Evolutionary conservation across 2,797 vertebrate species (phyloP).

Genomic region (Molossus alvarezi): DNA sequence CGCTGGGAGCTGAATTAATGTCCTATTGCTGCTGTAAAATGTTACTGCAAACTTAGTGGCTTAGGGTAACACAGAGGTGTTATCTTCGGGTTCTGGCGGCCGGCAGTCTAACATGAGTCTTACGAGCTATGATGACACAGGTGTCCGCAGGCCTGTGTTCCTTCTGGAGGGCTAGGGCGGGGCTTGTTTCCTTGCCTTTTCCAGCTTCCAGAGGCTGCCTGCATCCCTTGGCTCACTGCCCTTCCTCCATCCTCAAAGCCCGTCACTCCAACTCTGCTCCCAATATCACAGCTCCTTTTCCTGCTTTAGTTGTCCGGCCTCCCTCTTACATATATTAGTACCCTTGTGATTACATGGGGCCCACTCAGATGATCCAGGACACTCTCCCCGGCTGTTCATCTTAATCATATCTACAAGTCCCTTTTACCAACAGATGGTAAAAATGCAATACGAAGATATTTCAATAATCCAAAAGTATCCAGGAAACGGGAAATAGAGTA

Average conservation of each 20-base stretch:
- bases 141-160: neutral
- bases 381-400: neutral
- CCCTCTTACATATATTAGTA: neutral
- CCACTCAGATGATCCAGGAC: neutral
- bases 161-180: neutral
- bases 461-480: slow-evolving; percentile 3
- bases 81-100: neutral
- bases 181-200: too few relatives aligned
- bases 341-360: neutral
- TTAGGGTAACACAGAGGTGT: too few relatives aligned
- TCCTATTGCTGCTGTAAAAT: neutral
- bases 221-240: too few relatives aligned
- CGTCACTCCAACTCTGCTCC: neutral
- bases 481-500: neutral
- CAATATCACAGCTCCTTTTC: neutral
- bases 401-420: neutral
- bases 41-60: too few relatives aligned
- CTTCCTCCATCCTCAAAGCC: too few relatives aligned
- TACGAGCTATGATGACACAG: neutral
- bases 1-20: neutral
- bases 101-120: neutral
- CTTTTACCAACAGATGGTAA: neutral
- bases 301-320: neutral
- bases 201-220: too few relatives aligned
- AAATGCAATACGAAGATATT: neutral